phyloP scores from a whole-genome alignment of 2,797 vertebrate genomes.

The Tragopan temminckii region DNA sequence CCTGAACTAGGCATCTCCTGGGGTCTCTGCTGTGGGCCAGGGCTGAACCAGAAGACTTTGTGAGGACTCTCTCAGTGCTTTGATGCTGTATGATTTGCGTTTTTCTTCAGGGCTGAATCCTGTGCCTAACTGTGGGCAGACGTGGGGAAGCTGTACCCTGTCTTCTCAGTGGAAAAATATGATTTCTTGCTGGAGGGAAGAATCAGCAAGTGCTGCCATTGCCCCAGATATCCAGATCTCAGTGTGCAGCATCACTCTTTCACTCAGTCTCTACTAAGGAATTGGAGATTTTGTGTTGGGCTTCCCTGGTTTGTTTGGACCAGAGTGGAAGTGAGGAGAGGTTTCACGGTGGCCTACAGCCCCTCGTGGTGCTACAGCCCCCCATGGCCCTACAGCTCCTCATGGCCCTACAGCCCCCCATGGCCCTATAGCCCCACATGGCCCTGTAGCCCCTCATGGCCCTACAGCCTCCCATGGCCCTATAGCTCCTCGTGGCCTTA shows the following conservation, averaged over 20 bases:
- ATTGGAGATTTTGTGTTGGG: no score
- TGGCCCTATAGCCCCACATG: no score
- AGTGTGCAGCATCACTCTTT: neutral
- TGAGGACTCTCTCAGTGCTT: neutral
- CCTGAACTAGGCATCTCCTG: neutral
- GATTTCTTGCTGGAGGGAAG: rapidly evolving
- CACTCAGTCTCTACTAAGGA: neutral
- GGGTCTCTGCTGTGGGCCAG: neutral
- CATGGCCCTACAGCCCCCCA: no score
- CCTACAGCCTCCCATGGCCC: no score
- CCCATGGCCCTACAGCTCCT: no score
- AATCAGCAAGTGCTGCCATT: neutral
- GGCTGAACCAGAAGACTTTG: neutral
- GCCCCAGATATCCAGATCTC: neutral
- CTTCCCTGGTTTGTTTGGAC: no score
- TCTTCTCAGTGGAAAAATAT: neutral
- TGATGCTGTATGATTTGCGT: rapidly evolving
- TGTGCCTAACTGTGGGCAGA: neutral
- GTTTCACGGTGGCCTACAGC: no score
- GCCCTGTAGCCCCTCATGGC: no score
- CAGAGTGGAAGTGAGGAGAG: no score
- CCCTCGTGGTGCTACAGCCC: no score
- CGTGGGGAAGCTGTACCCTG: neutral
- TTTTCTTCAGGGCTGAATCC: neutral
- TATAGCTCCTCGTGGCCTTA: no score